phyloP scores from a whole-genome alignment of 1,140 invertebrate genomes.

The Babylonia areolata region DNA sequence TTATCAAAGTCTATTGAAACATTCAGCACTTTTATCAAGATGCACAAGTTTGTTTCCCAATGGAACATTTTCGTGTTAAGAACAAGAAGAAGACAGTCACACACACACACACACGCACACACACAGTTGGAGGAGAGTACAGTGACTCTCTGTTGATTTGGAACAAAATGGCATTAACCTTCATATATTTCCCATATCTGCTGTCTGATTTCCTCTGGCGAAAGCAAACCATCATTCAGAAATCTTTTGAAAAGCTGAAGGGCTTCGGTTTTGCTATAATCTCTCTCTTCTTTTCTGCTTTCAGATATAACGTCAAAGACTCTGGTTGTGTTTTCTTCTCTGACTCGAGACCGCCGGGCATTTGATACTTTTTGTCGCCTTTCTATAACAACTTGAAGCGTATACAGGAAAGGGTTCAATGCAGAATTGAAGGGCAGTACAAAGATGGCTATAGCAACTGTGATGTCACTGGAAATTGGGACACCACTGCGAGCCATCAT shows the following conservation, averaged over 20 bases:
- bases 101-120: no score
- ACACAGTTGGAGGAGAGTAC: no score
- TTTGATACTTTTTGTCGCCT: slow-evolving; percentile 22
- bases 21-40: no score
- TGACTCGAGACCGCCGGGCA: background rate
- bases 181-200: slow-evolving; percentile 5
- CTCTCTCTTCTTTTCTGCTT: background rate
- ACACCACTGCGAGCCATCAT: slow-evolving; percentile 20
- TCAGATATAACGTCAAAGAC: background rate
- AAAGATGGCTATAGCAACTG: slow-evolving; percentile 30
- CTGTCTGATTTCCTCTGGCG: background rate
- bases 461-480: slow-evolving; percentile 3
- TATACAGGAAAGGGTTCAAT: slow-evolving; percentile 49
- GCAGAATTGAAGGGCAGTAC: slow-evolving; percentile 49
- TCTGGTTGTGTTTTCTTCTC: background rate
- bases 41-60: no score
- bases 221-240: background rate
- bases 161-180: no score
- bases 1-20: no score
- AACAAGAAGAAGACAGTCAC: no score
- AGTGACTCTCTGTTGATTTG: no score
- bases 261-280: background rate
- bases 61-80: no score
- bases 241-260: background rate
- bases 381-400: background rate